phyloP scores from a whole-genome alignment of 1,140 invertebrate species.

The Drepana arcuata region DNA sequence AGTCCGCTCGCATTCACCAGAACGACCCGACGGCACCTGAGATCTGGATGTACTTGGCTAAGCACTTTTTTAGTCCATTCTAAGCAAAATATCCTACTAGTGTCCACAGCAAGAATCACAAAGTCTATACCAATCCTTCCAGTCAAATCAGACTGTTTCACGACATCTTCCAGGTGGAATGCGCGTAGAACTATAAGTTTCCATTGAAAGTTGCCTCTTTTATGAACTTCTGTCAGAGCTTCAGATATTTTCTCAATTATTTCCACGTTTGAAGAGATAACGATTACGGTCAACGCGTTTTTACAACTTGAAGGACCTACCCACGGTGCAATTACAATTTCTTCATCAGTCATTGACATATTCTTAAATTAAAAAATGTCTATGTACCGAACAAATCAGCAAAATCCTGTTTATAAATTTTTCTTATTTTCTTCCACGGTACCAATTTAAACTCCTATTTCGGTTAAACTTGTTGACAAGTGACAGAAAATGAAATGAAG shows the following conservation, averaged over 20 bases:
- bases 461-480: no score
- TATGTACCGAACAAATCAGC: neutral
- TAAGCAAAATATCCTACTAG: constrained; percentile 47
- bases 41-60: constrained; percentile 46
- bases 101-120: constrained; percentile 49
- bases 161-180: constrained; percentile 40
- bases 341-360: constrained; percentile 38
- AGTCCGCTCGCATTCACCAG: constrained; percentile 48
- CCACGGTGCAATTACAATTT: constrained; percentile 41
- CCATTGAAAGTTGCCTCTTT: constrained; percentile 41
- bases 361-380: neutral
- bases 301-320: constrained; percentile 38
- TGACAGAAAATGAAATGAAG: no score
- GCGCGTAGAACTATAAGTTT: constrained; percentile 43
- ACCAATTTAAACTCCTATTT: no score
- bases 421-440: no score
- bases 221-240: constrained; percentile 40
- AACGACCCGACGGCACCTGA: constrained; percentile 39
- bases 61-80: constrained; percentile 47
- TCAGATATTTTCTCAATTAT: constrained; percentile 49
- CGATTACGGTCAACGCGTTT: constrained; percentile 40
- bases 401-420: no score
- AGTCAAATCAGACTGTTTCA: constrained; percentile 38
- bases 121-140: constrained; percentile 53
- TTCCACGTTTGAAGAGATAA: constrained; percentile 39